Evolutionary conservation across 2,797 vertebrate species (phyloP), one percentile per base, ranked within the genome.

Genomic region (Bovichtus variegatus): DNA sequence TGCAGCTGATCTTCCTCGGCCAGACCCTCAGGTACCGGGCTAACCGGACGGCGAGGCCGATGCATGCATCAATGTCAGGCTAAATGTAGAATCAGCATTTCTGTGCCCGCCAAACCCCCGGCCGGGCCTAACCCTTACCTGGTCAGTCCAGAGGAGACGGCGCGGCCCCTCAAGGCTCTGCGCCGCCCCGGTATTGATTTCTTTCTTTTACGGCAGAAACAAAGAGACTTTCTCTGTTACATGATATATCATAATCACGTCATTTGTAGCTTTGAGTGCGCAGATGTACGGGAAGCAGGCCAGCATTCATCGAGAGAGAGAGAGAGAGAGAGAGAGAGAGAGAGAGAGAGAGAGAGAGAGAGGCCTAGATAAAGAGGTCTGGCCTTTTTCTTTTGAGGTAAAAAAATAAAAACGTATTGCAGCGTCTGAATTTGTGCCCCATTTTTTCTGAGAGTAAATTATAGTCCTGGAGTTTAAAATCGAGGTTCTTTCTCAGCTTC

Each of bases 231-330:
- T 94, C 85, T 91, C 83, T 64, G 88, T 95, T 95, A 95, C 95
- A 96, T 95, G 96, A 95, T 94, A 94, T 77, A 95, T 96, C 96
- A 97, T 96, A 94, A 97, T 96, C 94, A 95, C 93, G 77, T 95
- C 92, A 96, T 96, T 96, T 96, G 95, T 95, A 95, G 89, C 89
- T 94, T 90, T 91, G 91, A 87, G 94, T 93, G 90, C 85, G 73
- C 85, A 92, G 85, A 94, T 91, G 91, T 94, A 92, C 43, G 79
- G 93, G 88, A 91, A 74, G 57, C 51, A 71, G 80, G 83, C 63
- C 80, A 64, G 47, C 4, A 16, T 34, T 19, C 51, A 76, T 40
- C 9, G 19, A 43, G 5, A 6, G 41, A 43, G 41, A 43, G 41
- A 44, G 16, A 44, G 82, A 83, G 59, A 55, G 51, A 76, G 84